These are phyloP conservation scores for Xiphophorus maculatus DNA, from an alignment of 2,113 vertebrate genomes.

Conservation along the genomic window DNA sequence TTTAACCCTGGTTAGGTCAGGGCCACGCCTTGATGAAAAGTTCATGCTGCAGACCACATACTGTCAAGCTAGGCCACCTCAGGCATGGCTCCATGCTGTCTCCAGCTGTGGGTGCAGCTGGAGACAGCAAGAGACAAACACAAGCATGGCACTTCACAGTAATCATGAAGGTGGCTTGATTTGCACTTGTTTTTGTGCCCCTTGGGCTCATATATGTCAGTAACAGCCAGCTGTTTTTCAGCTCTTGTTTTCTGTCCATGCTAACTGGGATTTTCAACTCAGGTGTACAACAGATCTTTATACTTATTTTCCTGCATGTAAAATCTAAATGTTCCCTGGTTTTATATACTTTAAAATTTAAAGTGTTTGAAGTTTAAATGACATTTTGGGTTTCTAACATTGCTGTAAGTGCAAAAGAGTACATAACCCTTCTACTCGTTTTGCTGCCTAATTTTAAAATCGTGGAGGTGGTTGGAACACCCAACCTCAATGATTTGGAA, in stretches of 20 bases:
- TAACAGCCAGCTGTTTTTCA: background rate
- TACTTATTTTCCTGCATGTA: too few relatives aligned
- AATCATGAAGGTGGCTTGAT: constrained; percentile 10
- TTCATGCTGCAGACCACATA: constrained; percentile 33
- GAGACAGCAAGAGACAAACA: constrained; percentile 12
- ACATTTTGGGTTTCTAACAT: too few relatives aligned
- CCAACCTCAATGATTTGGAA: too few relatives aligned
- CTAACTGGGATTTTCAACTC: background rate
- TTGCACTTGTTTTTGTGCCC: background rate
- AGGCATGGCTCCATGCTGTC: constrained; percentile 24
- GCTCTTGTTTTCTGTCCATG: background rate
- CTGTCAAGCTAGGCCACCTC: constrained; percentile 31
- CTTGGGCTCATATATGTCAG: constrained; percentile 1
- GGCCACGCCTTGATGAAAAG: constrained; percentile 40
- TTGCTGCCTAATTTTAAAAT: too few relatives aligned
- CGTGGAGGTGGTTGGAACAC: too few relatives aligned
- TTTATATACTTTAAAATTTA: too few relatives aligned
- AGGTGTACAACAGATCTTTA: background rate
- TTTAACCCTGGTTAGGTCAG: constrained; percentile 45
- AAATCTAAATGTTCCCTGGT: too few relatives aligned
- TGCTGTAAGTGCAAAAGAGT: too few relatives aligned
- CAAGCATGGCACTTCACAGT: background rate
- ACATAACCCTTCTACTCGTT: too few relatives aligned
- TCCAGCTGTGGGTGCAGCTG: constrained; percentile 22
- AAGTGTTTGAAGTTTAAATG: too few relatives aligned